Conservation (phyloP, 64 coral and sea anemone genomes). For the Pachyseris speciosa region DNA sequence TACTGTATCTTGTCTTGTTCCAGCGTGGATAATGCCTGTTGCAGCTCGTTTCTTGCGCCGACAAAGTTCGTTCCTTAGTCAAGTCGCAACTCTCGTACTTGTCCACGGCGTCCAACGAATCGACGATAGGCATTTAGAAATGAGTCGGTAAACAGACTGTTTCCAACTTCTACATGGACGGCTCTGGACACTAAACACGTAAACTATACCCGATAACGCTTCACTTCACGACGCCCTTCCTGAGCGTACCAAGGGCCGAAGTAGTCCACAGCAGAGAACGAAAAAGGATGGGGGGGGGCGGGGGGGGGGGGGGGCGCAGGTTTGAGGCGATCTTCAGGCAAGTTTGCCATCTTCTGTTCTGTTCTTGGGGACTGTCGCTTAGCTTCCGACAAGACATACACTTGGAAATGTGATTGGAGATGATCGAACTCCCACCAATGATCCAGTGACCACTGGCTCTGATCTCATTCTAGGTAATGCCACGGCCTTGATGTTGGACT, state of each 20-base stretch:
- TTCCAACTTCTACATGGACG: neutral
- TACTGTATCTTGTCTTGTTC: neutral
- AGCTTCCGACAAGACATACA: neutral
- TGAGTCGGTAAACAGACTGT: neutral
- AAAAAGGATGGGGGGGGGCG: too few relatives aligned
- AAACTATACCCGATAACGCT: neutral
- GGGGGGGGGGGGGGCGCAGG: neutral
- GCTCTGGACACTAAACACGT: neutral
- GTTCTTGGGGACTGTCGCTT: neutral
- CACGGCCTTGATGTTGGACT: neutral
- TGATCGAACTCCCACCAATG: neutral
- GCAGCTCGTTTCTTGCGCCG: neutral
- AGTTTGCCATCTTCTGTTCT: neutral
- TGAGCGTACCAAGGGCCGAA: neutral
- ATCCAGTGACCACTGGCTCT: neutral
- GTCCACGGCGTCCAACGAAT: neutral
- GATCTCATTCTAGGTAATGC: neutral
- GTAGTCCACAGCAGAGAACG: neutral
- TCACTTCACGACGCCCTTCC: conserved; percentile 3
- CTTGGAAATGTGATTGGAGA: neutral
- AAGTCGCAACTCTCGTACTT: neutral
- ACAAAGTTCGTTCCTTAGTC: neutral
- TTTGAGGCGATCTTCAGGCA: neutral
- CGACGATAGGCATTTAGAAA: neutral
- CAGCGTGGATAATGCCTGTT: neutral